phyloP scores from a whole-genome alignment of 2,797 vertebrate genomes.

The Simalia tracyae region DNA sequence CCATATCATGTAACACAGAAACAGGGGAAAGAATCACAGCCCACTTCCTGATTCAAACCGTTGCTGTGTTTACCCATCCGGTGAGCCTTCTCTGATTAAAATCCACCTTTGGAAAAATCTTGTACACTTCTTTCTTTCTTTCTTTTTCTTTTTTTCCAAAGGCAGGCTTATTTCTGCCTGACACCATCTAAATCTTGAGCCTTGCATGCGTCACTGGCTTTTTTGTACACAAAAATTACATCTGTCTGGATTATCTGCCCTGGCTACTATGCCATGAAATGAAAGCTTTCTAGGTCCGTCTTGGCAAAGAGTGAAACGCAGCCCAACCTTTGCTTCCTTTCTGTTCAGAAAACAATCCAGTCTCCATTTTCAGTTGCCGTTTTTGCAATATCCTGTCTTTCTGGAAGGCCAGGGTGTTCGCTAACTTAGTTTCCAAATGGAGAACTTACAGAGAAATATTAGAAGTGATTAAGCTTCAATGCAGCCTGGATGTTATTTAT shows the following conservation, averaged over 20 bases:
- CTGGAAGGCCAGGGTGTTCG: not conserved
- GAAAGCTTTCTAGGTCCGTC: not conserved
- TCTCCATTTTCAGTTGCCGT: not conserved
- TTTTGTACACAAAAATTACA: not conserved
- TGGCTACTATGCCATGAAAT: not conserved
- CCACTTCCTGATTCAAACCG: conserved; percentile 7
- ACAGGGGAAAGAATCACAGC: not conserved
- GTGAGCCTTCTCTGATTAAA: not conserved
- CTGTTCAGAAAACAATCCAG: not conserved
- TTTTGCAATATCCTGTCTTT: not conserved
- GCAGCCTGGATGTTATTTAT: not conserved
- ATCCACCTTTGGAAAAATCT: not conserved
- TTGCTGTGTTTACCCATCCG: not conserved
- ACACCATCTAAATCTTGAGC: conserved; percentile 8
- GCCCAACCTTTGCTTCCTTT: not conserved
- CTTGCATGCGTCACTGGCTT: conserved; percentile 8
- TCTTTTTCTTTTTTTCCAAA: not conserved
- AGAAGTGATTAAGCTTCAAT: not conserved
- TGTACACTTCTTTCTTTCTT: not conserved
- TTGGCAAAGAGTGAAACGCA: not conserved
- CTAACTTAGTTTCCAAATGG: not conserved
- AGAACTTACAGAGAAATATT: not conserved
- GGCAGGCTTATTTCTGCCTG: conserved; percentile 11
- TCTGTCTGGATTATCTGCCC: conserved; percentile 2
- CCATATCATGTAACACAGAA: not conserved